phyloP scores from a whole-genome alignment of 2,888 invertebrate genomes.

The Rhingia campestris region DNA sequence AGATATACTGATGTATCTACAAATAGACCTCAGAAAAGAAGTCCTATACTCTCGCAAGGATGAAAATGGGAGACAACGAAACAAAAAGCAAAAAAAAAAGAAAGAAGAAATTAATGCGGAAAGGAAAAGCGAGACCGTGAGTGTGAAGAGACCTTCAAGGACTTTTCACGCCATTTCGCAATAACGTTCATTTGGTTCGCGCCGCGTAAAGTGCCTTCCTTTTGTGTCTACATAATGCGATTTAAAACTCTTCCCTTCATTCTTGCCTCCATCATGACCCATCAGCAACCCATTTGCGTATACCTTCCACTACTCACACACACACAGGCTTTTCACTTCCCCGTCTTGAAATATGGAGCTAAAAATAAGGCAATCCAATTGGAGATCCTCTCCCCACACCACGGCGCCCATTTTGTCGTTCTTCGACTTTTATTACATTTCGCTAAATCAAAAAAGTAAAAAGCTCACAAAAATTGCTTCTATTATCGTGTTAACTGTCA shows the following conservation, averaged over 20 bases:
- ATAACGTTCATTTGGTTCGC: slow-evolving; percentile 49
- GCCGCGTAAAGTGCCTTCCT: slow-evolving; percentile 74
- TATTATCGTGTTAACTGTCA: slow-evolving; percentile 47
- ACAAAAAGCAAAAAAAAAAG: not conserved
- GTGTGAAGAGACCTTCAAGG: slow-evolving; percentile 25
- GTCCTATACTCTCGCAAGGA: not conserved
- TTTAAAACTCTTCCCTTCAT: slow-evolving; percentile 55
- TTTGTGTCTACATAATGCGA: slow-evolving; percentile 73
- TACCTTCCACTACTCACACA: slow-evolving; percentile 6
- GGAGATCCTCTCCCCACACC: not conserved
- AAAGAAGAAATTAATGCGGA: slow-evolving; percentile 3
- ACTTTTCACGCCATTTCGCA: slow-evolving; percentile 45
- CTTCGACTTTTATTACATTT: slow-evolving; percentile 40
- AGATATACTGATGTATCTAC: no score
- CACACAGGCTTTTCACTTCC: slow-evolving; percentile 14
- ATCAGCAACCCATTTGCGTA: not conserved
- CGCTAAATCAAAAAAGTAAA: slow-evolving; percentile 38
- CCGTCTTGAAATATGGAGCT: slow-evolving; percentile 21
- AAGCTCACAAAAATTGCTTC: slow-evolving; percentile 31
- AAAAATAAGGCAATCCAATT: slow-evolving; percentile 29
- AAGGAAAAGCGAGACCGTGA: not conserved
- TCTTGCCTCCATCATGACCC: slow-evolving; percentile 2
- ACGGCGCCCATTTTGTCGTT: not conserved
- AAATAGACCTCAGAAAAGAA: not conserved
- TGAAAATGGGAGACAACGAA: not conserved